phyloP scores from a whole-genome alignment of 2,113 vertebrate genomes.

The Syngnathus scovelli region DNA sequence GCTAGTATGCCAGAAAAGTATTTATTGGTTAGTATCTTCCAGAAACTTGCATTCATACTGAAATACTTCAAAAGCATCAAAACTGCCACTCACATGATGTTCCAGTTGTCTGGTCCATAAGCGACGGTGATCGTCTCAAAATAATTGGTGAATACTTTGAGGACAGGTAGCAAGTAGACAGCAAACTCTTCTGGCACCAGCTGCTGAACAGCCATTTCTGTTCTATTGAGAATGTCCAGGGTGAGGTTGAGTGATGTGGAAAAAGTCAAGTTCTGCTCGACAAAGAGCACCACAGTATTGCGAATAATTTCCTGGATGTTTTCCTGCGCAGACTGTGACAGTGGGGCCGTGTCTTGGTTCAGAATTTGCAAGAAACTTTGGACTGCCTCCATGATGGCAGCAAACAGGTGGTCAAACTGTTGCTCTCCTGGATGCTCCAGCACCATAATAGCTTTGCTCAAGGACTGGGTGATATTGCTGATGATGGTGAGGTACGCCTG shows the following conservation, averaged over 20 bases:
- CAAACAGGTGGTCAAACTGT: slow-evolving; percentile 49
- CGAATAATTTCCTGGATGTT: slow-evolving; percentile 43
- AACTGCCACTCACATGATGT: slow-evolving; percentile 61
- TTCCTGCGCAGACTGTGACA: slow-evolving; percentile 25
- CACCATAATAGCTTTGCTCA: slow-evolving; percentile 51
- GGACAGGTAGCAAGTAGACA: slow-evolving; percentile 37
- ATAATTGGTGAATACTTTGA: slow-evolving; percentile 47
- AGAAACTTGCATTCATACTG: too few relatives aligned
- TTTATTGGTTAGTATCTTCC: not conserved
- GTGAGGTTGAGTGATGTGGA: slow-evolving; percentile 40
- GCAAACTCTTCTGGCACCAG: slow-evolving; percentile 19
- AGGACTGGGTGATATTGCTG: slow-evolving; percentile 37
- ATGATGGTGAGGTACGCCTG: slow-evolving; percentile 35
- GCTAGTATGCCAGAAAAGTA: not conserved
- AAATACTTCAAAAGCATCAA: not conserved
- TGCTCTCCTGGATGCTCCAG: slow-evolving; percentile 45
- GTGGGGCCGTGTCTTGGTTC: not conserved
- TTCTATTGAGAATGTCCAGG: slow-evolving; percentile 33
- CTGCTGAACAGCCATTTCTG: slow-evolving; percentile 36
- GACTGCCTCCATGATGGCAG: slow-evolving; percentile 39
- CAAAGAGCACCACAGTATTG: slow-evolving; percentile 44
- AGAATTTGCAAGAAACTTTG: slow-evolving; percentile 31
- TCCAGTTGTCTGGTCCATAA: slow-evolving; percentile 49
- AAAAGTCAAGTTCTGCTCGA: slow-evolving; percentile 44
- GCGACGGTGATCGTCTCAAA: slow-evolving; percentile 40